Base-by-base conservation (phyloP, 2,113 vertebrate genomes). In the Oceanites oceanicus region DNA sequence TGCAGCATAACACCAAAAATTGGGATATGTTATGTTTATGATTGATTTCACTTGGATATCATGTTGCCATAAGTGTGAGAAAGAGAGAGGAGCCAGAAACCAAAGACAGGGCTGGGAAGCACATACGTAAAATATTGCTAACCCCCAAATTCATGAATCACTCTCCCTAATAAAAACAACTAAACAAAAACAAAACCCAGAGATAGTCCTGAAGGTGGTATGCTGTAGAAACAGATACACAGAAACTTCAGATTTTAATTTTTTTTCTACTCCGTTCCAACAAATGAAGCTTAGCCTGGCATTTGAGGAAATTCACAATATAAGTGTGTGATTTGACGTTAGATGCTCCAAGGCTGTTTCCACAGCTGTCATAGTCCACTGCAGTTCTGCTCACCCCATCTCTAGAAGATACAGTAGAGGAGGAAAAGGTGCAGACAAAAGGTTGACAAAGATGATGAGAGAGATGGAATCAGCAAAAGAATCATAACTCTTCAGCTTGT, bases 11-110 rank as follows among this genome's bases (percentile, higher is more conserved):
- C 40, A 91, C 42, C 42, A 74, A 88, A 70, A 95, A 66, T 17
- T 40, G 18, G n/a, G 73, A 22, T 83, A 78, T 45, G 40, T 61
- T 94, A 75, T 66, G 38, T 78, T 93, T 94, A 55, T 96, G 91
- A 92, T 94, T 93, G 91, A 92, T 91, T 96, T 94, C 52, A 73
- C 71, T 95, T 88, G 80, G 67, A 40, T 91, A 59, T 66, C 44
- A 27, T 45, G 13, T 92, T 90, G 45, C 67, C 59, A 0, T 72
- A 89, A 95, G 52, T 95, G 85, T 95, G 94, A 96, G 87, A 95
- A 94, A 95, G 86, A 94, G 73, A 92, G 84, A 92, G 74, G 80
- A 94, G 59, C 15, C 71, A 81, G 38, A 93, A 96, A 88, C 32
- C 11, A 19, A 92, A 81, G 63, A 27, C 30, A 81, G 78, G 17